Percentiles rank a stretch among this genome's conserved stretches.
Conservation (phyloP, 2,113 vertebrate species). For the Equus quagga region DNA sequence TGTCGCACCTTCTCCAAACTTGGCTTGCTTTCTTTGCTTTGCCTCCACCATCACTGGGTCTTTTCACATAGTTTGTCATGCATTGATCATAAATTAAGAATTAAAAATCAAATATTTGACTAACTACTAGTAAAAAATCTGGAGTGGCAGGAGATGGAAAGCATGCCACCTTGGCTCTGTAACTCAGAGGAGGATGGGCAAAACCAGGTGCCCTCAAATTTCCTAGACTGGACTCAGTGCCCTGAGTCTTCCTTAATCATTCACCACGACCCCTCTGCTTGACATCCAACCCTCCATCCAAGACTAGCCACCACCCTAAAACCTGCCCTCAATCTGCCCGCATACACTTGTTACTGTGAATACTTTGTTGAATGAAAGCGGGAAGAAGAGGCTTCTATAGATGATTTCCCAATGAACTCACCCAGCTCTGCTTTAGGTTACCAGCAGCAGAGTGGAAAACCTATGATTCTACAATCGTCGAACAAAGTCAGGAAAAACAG, state of each 20-base stretch:
- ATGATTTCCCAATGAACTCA: neutral
- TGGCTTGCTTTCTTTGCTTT: neutral
- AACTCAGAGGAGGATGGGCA: accelerated
- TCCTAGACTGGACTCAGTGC: accelerated
- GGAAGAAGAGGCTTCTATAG: neutral
- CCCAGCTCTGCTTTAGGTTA: neutral
- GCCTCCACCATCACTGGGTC: accelerated
- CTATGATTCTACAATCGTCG: neutral
- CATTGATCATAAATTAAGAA: neutral
- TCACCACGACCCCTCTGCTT: neutral
- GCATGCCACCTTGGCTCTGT: neutral
- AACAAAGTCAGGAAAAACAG: neutral
- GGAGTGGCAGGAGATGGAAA: accelerated
- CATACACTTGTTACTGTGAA: accelerated
- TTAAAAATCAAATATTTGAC: neutral
- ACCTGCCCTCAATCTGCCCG: accelerated
- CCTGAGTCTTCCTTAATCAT: accelerated
- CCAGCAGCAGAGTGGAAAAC: neutral
- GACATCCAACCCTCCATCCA: accelerated
- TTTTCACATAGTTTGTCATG: no score
- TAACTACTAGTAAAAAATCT: accelerated
- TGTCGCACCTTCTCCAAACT: neutral
- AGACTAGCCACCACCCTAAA: no score
- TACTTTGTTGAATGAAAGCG: accelerated
- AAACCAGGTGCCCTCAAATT: accelerated